These are phyloP conservation scores for Falco biarmicus DNA, from an alignment of 2,797 vertebrate genomes.

Conservation along the genomic window DNA sequence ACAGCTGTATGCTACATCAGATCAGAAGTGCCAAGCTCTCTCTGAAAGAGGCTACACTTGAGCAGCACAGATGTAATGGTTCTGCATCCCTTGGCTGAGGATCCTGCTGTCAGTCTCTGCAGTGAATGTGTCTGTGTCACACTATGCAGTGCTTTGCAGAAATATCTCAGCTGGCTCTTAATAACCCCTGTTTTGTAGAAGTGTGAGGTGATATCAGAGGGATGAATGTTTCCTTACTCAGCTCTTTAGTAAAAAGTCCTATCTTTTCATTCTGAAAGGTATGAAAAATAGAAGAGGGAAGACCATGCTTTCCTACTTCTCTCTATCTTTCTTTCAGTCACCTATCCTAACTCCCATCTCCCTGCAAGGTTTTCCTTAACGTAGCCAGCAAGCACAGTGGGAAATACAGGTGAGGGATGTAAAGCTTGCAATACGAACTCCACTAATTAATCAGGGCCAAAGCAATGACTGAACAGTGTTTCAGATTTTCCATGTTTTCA, in stretches of 20 bases:
- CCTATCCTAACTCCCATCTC: neutral
- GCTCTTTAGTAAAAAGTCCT: neutral
- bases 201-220: neutral
- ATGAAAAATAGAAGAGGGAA: neutral
- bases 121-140: neutral
- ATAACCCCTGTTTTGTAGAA: neutral
- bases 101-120: neutral
- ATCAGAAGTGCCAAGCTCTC: neutral
- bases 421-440: neutral
- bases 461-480: neutral
- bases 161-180: neutral
- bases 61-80: neutral
- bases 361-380: neutral
- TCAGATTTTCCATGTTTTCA: neutral
- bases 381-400: neutral
- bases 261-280: neutral
- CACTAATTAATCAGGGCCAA: neutral
- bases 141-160: neutral
- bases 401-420: neutral
- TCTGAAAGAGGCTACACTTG: neutral
- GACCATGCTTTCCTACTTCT: neutral
- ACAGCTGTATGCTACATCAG: neutral
- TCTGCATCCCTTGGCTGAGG: neutral
- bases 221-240: neutral
- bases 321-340: neutral